Evolutionary conservation across 2,113 vertebrate species (phyloP), one percentile per base, ranked within the genome.

Genomic region (Ia io): DNA sequence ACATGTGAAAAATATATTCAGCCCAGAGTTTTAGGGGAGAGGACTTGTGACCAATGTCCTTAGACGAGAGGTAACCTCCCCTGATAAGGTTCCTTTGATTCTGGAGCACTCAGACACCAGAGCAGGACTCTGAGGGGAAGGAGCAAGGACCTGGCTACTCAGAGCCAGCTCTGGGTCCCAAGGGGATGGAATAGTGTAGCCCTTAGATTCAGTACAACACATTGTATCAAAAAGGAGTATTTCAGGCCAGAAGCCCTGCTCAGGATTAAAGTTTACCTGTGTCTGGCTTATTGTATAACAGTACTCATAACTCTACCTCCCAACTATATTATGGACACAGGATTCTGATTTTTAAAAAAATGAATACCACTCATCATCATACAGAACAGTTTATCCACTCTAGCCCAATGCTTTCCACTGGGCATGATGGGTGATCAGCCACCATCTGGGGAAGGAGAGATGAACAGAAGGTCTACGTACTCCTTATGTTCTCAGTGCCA

Each of bases 271-370:
- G 30, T n/a, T 35, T 53, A 25, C 17, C 40, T 49, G 10, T 9
- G 32, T 17, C 53, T 49, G 22, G 1, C 28, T 84, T 74, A 11
- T 65, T 65, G 35, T 63, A 5, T 30, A 69, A 59, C 8, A 44
- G 6, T 25, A 12, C 10, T 20, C 0, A 4, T 23, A 9, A 5
- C 13, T 28, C 37, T 4, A 37, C 6, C 8, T 28, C 30, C 28
- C 56, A 70, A 32, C 22, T 79, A 1, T 32, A 47, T 25, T 53
- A 9, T 67, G 9, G 12, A 23, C 28, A 18, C 4, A 40, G 23
- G 49, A 61, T 65, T 90, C 65, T 85, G 71, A 63, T 51, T 51
- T 47, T 12, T 37, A 3, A 37, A 37, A 79, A 63, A 69, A 32
- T 13, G 2, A 74, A 32, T 40, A 44, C 44, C 23, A 53, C 35